Evolutionary conservation across 2,797 vertebrate genomes (phyloP).

Genomic region (Alcedo quadribrachys): DNA sequence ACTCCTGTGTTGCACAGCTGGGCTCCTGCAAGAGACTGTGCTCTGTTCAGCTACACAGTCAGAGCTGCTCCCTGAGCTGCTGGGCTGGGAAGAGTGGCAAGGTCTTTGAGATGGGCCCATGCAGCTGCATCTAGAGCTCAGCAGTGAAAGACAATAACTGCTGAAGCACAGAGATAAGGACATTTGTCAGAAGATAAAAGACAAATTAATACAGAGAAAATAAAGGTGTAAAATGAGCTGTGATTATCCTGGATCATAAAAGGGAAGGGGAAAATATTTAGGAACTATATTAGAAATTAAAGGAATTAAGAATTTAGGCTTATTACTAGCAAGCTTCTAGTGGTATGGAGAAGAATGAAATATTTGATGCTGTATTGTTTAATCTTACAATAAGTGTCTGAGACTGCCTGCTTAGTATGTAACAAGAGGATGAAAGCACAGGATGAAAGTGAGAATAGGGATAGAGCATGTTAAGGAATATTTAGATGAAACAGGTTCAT

Average conservation of each 20-base stretch:
- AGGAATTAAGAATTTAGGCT: background rate
- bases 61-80: background rate
- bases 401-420: background rate
- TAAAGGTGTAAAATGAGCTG: background rate
- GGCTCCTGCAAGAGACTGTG: background rate
- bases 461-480: background rate
- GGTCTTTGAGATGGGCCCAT: background rate
- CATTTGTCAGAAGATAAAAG: background rate
- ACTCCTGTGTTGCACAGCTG: background rate
- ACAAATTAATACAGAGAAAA: background rate
- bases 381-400: background rate
- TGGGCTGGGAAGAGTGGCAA: background rate
- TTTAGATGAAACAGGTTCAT: background rate
- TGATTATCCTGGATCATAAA: background rate
- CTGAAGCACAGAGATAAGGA: background rate
- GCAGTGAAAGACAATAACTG: background rate
- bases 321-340: background rate
- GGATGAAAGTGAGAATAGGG: background rate
- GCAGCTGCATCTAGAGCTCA: accelerated
- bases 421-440: background rate
- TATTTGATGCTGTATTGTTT: constrained; percentile 2
- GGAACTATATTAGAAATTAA: background rate
- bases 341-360: background rate
- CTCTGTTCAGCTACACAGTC: background rate
- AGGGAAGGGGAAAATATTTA: background rate